Evolutionary conservation across 2,888 invertebrate species (phyloP).

Genomic region (Spodoptera picta): DNA sequence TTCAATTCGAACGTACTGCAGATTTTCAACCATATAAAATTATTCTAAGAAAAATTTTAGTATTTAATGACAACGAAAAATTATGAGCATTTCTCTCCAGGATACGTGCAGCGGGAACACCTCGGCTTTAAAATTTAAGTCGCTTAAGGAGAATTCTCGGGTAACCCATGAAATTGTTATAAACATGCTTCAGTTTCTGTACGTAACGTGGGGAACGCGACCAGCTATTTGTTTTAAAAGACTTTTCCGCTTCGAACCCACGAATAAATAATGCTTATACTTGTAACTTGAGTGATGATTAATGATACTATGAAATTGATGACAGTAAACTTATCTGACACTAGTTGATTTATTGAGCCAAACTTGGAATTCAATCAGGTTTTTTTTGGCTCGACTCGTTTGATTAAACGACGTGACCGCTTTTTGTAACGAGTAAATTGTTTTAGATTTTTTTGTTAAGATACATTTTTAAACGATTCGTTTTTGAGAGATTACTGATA

Average conservation of each 20-base stretch:
- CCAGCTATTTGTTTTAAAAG: constrained; percentile 64
- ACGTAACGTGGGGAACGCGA: constrained; percentile 61
- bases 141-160: constrained; percentile 48
- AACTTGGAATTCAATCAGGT: constrained; percentile 54
- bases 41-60: neutral
- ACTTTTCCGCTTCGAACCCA: constrained; percentile 54
- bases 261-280: constrained; percentile 49
- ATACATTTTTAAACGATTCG: constrained; percentile 14
- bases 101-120: constrained; percentile 31
- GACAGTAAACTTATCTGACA: constrained; percentile 61
- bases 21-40: neutral
- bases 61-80: constrained; percentile 15
- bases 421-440: constrained; percentile 43
- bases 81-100: constrained; percentile 15
- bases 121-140: constrained; percentile 42
- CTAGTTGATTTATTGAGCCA: constrained; percentile 58
- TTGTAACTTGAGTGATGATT: constrained; percentile 55
- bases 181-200: constrained; percentile 61
- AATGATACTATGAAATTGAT: constrained; percentile 57
- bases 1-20: too few relatives aligned
- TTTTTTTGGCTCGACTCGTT: constrained; percentile 38
- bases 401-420: constrained; percentile 30
- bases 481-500: constrained; percentile 3
- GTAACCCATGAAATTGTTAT: constrained; percentile 58
- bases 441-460: constrained; percentile 23